Evolutionary conservation across 2,888 invertebrate species (phyloP).

Genomic region (Hypolimnas misippus): DNA sequence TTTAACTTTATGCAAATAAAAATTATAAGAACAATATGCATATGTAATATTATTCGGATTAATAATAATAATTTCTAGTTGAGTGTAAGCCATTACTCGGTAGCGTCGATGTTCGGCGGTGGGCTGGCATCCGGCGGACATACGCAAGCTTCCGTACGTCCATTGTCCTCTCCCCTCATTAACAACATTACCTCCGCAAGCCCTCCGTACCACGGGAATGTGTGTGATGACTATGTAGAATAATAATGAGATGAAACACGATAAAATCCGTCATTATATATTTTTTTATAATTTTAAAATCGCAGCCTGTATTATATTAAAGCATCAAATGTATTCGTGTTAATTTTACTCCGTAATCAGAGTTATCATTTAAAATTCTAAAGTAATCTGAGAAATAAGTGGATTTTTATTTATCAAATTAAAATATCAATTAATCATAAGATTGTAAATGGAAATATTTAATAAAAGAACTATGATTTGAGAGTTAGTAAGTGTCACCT

Average conservation of each 20-base stretch:
- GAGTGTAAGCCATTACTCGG: constrained; percentile 5
- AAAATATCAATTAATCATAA: too few relatives aligned
- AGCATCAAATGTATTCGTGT: background rate
- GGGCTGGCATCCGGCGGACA: constrained; percentile 76
- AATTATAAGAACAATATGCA: too few relatives aligned
- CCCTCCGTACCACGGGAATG: constrained; percentile 17
- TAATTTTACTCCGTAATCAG: too few relatives aligned
- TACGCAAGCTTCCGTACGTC: constrained; percentile 63
- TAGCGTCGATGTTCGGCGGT: constrained; percentile 51
- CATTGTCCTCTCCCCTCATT: constrained; percentile 68
- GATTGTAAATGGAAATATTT: too few relatives aligned
- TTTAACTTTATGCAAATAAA: background rate
- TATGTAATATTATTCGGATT: too few relatives aligned
- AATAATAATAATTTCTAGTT: background rate
- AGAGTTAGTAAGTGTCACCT: too few relatives aligned
- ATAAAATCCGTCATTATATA: constrained; percentile 12
- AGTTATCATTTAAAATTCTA: too few relatives aligned
- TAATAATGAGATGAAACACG: constrained; percentile 16
- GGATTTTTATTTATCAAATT: too few relatives aligned
- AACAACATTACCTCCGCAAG: constrained; percentile 40
- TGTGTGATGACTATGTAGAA: constrained; percentile 11
- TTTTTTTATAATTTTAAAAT: background rate
- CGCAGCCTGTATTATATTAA: background rate
- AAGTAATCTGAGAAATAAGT: too few relatives aligned
- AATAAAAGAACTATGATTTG: too few relatives aligned